phyloP scores from a whole-genome alignment of 1,140 invertebrate species.

The Zophobas atratus region DNA sequence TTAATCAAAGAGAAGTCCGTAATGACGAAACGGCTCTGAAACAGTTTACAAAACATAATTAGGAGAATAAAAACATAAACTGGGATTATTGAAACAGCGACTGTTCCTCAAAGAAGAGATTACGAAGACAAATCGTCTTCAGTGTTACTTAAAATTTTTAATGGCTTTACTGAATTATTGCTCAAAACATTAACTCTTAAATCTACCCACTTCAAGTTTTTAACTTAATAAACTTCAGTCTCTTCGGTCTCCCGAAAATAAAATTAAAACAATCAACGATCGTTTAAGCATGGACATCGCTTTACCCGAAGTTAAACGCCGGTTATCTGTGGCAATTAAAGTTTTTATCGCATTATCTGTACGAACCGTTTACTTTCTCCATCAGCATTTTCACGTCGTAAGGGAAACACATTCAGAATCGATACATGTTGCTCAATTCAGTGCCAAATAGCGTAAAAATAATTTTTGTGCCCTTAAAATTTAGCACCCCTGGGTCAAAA shows the following conservation, averaged over 20 bases:
- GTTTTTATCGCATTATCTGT: conserved; percentile 6
- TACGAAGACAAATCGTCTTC: conserved; percentile 14
- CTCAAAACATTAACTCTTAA: conserved; percentile 32
- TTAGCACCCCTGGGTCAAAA: no score
- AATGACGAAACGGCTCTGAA: neutral
- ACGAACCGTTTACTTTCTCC: neutral
- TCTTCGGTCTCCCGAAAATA: conserved; percentile 2
- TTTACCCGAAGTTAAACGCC: conserved; percentile 17
- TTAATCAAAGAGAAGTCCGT: neutral
- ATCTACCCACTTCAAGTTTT: conserved; percentile 15
- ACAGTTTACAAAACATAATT: conserved; percentile 17
- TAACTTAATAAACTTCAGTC: conserved; percentile 27
- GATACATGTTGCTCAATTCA: no score
- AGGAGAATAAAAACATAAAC: conserved; percentile 3
- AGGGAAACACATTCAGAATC: no score
- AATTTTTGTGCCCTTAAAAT: no score
- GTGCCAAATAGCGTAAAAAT: no score
- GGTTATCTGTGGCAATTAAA: conserved; percentile 16
- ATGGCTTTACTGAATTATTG: conserved; percentile 17
- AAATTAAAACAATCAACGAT: conserved; percentile 33
- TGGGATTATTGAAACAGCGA: conserved; percentile 8
- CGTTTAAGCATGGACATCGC: conserved; percentile 11
- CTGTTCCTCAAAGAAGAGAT: conserved; percentile 19
- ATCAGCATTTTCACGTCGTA: no score
- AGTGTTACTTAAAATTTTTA: conserved; percentile 23